Base-by-base conservation (phyloP, 2,888 invertebrate species). In the Leuctra nigra region DNA sequence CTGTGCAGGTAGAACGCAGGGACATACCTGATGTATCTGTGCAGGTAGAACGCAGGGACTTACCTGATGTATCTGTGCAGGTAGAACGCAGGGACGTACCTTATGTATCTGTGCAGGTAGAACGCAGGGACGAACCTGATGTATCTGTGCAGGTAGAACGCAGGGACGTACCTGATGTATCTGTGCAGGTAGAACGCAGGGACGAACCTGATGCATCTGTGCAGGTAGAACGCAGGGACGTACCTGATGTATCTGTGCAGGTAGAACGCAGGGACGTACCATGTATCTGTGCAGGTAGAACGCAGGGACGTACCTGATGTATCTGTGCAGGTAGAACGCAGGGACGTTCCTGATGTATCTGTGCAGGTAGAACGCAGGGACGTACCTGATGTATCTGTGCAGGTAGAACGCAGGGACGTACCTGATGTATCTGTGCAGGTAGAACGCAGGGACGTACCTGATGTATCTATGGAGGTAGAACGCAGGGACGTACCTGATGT, bases 401-500 rank as follows among this genome's bases (percentile, higher is more conserved):
- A 75, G 47, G 58, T 72, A 73, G 61, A 70, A 72, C 59, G 69
- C 61, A 1, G 69, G 61, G 57, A 72, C 64, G 59, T 74, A n/a
- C n/a, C n/a, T n/a, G n/a, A n/a, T n/a, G n/a, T n/a, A n/a, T n/a
- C 77, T 69, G 63, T 75, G 72, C 9, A 75, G 47, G 58, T 72
- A 73, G 61, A 70, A 72, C 59, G 69, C 61, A 1, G 69, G 61
- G 57, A 72, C 64, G 59, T 74, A n/a, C n/a, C n/a, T n/a, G n/a
- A n/a, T n/a, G n/a, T n/a, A n/a, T n/a, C 77, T 69, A 63, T 75
- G 72, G 9, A 75, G 47, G 58, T 72, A 73, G 61, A 70, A 72
- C 59, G 69, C 61, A 1, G 69, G 61, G 57, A 72, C 64, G 59
- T 74, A n/a, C n/a, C n/a, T n/a, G n/a, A n/a, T n/a, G n/a, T n/a